Conservation (phyloP, 92 coral and sea anemone genomes). For the Phenganax stokvisi region DNA sequence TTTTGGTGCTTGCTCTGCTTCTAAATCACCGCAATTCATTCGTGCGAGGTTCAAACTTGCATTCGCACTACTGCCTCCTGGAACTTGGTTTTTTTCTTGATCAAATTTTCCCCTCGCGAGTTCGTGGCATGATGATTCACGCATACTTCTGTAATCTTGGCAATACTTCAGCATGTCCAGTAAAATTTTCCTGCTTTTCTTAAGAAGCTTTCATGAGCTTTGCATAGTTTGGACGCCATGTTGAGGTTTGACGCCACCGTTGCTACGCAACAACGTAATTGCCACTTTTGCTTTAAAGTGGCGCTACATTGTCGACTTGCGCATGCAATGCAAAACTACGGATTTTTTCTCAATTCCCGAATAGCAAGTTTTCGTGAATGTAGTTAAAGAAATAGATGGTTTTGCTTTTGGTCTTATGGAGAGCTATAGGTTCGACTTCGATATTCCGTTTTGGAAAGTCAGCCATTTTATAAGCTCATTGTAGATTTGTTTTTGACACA, state of each 20-base stretch:
- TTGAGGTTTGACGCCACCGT: constrained; percentile 18
- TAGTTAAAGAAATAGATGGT: too few relatives aligned
- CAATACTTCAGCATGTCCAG: constrained; percentile 92
- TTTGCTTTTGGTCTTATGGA: too few relatives aligned
- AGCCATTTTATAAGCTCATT: too few relatives aligned
- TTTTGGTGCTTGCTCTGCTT: not conserved
- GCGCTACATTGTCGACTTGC: not conserved
- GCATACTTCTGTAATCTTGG: constrained; percentile 72
- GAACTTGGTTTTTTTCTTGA: not conserved
- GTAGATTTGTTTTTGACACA: too few relatives aligned
- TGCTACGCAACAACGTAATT: constrained; percentile 35
- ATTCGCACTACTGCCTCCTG: not conserved
- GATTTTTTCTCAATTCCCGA: not conserved
- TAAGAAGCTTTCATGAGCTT: not conserved
- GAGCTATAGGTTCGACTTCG: too few relatives aligned
- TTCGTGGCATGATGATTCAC: constrained; percentile 33
- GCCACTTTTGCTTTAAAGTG: constrained; percentile 22
- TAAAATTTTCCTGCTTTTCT: too few relatives aligned
- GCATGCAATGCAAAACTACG: not conserved
- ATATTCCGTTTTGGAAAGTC: too few relatives aligned
- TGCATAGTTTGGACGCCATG: constrained; percentile 34
- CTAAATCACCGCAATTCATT: not conserved
- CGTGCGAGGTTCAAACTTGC: not conserved
- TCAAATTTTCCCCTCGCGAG: not conserved
- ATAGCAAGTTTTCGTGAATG: not conserved